These are phyloP conservation scores for Pipistrellus pipistrellus DNA, from an alignment of 2,797 vertebrate genomes.

Conservation along the genomic window DNA sequence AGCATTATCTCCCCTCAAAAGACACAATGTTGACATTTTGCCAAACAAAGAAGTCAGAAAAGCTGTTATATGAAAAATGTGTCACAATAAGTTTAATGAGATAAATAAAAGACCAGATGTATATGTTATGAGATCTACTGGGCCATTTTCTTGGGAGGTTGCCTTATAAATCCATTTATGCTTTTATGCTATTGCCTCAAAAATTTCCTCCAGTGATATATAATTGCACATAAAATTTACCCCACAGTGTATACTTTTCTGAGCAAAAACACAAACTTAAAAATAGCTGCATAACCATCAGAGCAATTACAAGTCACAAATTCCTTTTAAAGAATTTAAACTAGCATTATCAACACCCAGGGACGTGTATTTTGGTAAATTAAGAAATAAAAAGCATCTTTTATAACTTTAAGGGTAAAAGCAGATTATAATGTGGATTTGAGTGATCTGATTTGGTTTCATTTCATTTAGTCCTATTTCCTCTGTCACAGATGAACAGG, in stretches of 20 bases:
- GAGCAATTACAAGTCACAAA: conserved; percentile 69
- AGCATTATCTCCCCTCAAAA: not conserved
- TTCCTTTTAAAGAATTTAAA: conserved; percentile 82
- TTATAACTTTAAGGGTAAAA: conserved; percentile 67
- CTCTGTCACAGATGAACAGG: conserved; percentile 66
- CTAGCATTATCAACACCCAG: conserved; percentile 70
- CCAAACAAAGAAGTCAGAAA: conserved; percentile 36
- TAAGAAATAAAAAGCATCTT: conserved; percentile 81
- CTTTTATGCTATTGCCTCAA: conserved; percentile 78
- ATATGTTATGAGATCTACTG: not conserved
- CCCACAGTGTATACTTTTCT: conserved; percentile 81
- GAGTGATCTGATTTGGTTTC: conserved; percentile 66
- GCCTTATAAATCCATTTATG: conserved; percentile 76
- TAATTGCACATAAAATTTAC: conserved; percentile 83
- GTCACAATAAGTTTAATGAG: conserved; percentile 47
- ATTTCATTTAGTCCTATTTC: conserved; percentile 79
- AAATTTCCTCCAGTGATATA: conserved; percentile 71
- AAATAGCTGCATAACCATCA: conserved; percentile 78
- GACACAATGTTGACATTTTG: not conserved
- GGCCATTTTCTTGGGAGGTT: conserved; percentile 52
- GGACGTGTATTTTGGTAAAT: conserved; percentile 79
- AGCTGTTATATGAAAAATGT: conserved; percentile 8
- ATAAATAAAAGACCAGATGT: conserved; percentile 42
- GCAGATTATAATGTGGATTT: conserved; percentile 77
- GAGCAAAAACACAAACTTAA: conserved; percentile 80